phyloP scores from a whole-genome alignment of 2,797 vertebrate species.

The Cygnus olor region DNA sequence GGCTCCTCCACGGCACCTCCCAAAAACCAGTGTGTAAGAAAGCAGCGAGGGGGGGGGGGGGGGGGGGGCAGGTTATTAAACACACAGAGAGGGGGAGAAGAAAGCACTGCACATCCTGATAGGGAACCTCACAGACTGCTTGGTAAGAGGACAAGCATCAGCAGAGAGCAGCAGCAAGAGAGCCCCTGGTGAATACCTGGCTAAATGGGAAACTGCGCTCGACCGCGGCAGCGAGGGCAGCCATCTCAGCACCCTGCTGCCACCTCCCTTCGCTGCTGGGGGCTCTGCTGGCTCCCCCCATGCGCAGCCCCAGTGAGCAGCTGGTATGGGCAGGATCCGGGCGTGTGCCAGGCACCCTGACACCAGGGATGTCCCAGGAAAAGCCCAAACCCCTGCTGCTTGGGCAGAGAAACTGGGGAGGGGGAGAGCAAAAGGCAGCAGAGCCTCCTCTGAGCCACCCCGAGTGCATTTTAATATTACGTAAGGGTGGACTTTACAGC shows the following conservation, averaged over 20 bases:
- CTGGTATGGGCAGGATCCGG: too few species aligned
- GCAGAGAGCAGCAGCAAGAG: neutral
- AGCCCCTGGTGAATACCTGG: neutral
- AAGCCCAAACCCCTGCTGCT: neutral
- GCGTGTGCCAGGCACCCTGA: neutral
- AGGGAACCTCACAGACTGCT: neutral
- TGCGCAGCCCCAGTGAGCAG: neutral
- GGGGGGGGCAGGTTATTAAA: accelerated
- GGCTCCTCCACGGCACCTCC: neutral
- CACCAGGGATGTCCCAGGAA: too few species aligned
- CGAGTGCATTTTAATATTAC: neutral
- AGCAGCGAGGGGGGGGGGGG: accelerated
- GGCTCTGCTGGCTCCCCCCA: accelerated
- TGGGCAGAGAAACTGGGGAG: accelerated
- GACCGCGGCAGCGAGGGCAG: neutral
- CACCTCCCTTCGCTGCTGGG: neutral
- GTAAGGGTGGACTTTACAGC: neutral
- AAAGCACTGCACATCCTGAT: neutral
- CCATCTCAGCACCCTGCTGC: accelerated
- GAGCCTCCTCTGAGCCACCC: too few species aligned
- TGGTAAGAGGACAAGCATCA: neutral
- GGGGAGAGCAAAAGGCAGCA: neutral
- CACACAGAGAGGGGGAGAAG: neutral
- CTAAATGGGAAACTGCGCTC: neutral
- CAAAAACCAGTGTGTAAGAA: neutral